These are phyloP conservation scores for Amiota communis DNA, from an alignment of 2,888 invertebrate genomes.

Conservation along the genomic window DNA sequence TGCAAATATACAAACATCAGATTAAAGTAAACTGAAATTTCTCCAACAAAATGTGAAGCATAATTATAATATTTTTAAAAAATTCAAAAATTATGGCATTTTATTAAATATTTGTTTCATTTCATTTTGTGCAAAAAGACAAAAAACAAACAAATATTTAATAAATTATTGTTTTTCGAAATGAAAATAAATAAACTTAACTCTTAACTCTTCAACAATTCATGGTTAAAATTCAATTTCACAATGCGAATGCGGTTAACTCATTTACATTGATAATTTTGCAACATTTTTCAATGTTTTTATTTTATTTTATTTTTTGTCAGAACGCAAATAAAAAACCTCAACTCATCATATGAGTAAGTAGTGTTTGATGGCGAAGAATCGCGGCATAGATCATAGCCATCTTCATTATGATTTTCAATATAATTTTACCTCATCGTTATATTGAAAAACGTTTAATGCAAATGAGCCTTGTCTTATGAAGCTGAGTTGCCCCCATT, in stretches of 20 bases:
- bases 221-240: slow-evolving; percentile 59
- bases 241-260: slow-evolving; percentile 51
- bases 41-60: too few relatives aligned
- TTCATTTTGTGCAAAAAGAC: slow-evolving; percentile 3
- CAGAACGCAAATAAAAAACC: slow-evolving; percentile 25
- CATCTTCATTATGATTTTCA: background rate
- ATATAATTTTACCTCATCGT: background rate
- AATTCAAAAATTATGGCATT: too few relatives aligned
- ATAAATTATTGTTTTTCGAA: slow-evolving; percentile 30
- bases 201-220: slow-evolving; percentile 37
- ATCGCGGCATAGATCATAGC: slow-evolving; percentile 11
- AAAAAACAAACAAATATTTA: background rate
- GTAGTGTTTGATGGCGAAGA: background rate
- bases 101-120: background rate
- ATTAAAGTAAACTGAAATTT: background rate
- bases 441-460: slow-evolving; percentile 25
- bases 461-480: slow-evolving; percentile 2
- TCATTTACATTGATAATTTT: slow-evolving; percentile 44
- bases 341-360: slow-evolving; percentile 7
- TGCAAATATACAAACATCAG: slow-evolving; percentile 22
- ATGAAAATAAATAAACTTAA: too few relatives aligned
- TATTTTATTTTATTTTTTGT: slow-evolving; percentile 26
- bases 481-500: background rate
- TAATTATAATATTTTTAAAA: too few relatives aligned
- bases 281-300: slow-evolving; percentile 16